Percentiles rank a stretch among this genome's conserved stretches.
phyloP scores from a whole-genome alignment of 2,113 vertebrate species.

The Rhinolophus sinicus region DNA sequence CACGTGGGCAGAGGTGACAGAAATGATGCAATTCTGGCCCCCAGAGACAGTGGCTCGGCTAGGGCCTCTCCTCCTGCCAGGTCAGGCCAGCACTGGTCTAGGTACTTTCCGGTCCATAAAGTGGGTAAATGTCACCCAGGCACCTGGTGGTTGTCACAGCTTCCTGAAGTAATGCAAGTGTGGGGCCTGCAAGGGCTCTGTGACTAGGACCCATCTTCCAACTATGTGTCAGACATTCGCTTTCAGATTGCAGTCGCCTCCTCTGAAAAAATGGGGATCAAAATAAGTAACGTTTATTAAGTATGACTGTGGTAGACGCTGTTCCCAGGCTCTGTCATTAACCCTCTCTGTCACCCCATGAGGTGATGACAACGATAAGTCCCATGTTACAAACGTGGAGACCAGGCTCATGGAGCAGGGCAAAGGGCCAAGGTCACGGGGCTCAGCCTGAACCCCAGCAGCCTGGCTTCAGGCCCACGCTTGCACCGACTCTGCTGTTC shows the following conservation, averaged over 20 bases:
- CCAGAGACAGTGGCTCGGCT: neutral
- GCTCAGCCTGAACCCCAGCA: neutral
- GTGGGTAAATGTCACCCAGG: rapidly evolving
- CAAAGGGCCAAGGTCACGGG: neutral
- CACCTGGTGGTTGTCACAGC: neutral
- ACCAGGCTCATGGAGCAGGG: neutral
- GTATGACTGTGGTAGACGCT: neutral
- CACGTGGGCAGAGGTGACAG: neutral
- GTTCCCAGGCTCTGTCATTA: neutral
- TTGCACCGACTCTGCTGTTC: neutral
- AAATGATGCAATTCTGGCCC: neutral
- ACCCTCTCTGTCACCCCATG: neutral
- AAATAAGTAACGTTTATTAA: neutral
- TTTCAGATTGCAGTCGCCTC: neutral
- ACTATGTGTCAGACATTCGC: neutral
- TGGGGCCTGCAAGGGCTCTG: neutral
- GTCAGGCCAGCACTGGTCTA: neutral
- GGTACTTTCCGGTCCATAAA: neutral
- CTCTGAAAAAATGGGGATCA: neutral
- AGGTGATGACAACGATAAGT: neutral
- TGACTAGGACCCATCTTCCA: neutral
- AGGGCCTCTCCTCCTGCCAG: neutral
- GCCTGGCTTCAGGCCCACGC: neutral
- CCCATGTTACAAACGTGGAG: neutral
- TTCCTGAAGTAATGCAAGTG: neutral